Evolutionary conservation across 2,888 invertebrate species (phyloP), one percentile per base, ranked within the genome.

Genomic region (Gibbula magus): DNA sequence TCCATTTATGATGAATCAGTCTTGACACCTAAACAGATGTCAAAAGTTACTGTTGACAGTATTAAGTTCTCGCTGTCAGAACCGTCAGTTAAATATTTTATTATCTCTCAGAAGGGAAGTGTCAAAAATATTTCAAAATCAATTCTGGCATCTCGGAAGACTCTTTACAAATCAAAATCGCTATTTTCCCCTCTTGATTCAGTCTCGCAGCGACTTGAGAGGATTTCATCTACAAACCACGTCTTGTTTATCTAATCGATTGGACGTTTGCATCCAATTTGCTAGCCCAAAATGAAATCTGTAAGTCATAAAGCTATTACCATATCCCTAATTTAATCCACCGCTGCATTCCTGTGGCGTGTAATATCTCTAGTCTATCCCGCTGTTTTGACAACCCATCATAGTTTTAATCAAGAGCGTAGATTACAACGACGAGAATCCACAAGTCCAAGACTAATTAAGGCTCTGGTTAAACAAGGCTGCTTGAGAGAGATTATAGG

Each of bases 181-280:
- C 45, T 45, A 45, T 45, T 45, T 45, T 13, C 45, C 5, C 45
- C 45, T 10, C 45, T 45, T 13, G 45, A 45, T 45, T 45, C 45
- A 45, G 45, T 45, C 45, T 45, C 13, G 45, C 10, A 45, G 45
- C 61, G 29, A 29, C 61, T 61, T 61, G 29, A 61, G 61, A 29
- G 16, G 61, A 61, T 61, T 29, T 29, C 22, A 29, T 29, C 29
- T 29, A 25, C 25, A 29, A 25, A 29, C 25, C 29, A 13, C 25
- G 61, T 61, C 25, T 25, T 61, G 61, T 61, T 61, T 61, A 29
- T 61, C 29, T 29, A 61, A 61, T 61, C 61, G 61, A 61, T 61
- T 25, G 25, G 16, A 61, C 25, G 61, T 61, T 61, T 61, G 61
- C 29, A 25, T 29, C 61, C 61, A 61, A 61, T 61, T 61, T 61